Conservation (phyloP, 2,888 invertebrate species). For the Beris chalybata region DNA sequence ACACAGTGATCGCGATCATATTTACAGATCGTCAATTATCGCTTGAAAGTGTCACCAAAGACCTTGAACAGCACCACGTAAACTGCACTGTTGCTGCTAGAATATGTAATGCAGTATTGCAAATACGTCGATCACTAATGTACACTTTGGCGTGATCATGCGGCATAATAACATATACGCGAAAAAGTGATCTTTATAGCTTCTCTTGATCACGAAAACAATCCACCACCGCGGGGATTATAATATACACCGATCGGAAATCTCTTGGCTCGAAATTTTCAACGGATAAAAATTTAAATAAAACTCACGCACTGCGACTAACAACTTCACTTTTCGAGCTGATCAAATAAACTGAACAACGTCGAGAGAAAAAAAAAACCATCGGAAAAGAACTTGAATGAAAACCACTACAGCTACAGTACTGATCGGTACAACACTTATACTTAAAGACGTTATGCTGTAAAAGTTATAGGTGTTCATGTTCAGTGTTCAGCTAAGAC, state of each 20-base stretch:
- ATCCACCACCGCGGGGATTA: no score
- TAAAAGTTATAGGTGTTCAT: no score
- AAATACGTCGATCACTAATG: no score
- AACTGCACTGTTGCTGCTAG: no score
- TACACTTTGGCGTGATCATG: no score
- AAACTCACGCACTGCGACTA: slow-evolving; percentile 8
- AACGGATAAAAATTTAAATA: background rate
- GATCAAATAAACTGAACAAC: slow-evolving; percentile 21
- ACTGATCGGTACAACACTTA: no score
- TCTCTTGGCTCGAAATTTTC: background rate
- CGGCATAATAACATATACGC: no score
- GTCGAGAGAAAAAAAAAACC: slow-evolving; percentile 5
- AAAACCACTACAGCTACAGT: slow-evolving; percentile 11
- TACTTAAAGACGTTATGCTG: no score
- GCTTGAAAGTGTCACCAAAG: slow-evolving; percentile 1
- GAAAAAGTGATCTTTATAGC: no score
- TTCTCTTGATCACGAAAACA: no score
- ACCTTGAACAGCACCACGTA: background rate
- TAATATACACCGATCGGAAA: background rate
- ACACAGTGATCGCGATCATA: slow-evolving; percentile 12
- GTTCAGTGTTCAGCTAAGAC: no score
- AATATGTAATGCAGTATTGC: no score
- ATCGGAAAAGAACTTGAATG: slow-evolving; percentile 22
- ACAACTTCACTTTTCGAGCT: slow-evolving; percentile 22
- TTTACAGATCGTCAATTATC: slow-evolving; percentile 1